Percentiles rank a stretch among this genome's conserved stretches.
Conservation (phyloP, 2,888 invertebrate species). For the Dusona sp. region DNA sequence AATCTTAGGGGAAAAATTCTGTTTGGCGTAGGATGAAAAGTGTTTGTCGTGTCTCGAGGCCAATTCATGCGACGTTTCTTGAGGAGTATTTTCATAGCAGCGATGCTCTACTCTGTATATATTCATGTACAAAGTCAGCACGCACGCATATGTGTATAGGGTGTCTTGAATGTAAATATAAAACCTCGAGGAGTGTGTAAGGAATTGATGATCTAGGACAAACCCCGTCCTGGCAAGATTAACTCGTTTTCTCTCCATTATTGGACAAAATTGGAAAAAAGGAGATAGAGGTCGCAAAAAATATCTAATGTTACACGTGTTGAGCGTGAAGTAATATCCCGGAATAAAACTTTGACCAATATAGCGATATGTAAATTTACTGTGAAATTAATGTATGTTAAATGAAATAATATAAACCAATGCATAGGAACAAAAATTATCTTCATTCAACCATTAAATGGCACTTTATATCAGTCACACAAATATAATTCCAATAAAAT, state of each 20-base stretch:
- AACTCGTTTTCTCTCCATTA: not conserved
- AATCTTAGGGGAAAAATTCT: slow-evolving; percentile 16
- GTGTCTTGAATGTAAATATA: not conserved
- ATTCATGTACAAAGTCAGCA: not conserved
- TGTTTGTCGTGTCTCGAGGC: slow-evolving; percentile 22
- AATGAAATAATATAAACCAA: too few species aligned
- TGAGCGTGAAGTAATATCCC: too few species aligned
- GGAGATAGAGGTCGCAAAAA: not conserved
- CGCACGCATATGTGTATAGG: not conserved
- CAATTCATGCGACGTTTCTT: slow-evolving; percentile 50
- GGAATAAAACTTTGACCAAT: too few species aligned
- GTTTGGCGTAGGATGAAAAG: slow-evolving; percentile 29
- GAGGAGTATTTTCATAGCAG: slow-evolving; percentile 47
- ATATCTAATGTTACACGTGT: not conserved
- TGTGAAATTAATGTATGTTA: too few species aligned
- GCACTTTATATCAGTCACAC: too few species aligned
- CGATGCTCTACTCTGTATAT: slow-evolving; percentile 21
- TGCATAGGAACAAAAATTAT: too few species aligned
- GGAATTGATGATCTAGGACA: not conserved
- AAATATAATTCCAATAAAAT: too few species aligned
- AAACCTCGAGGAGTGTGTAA: not conserved
- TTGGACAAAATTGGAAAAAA: not conserved
- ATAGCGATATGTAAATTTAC: too few species aligned
- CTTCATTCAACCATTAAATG: too few species aligned
- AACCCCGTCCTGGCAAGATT: not conserved